These are phyloP conservation scores for Masnerella sp. DNA, from an alignment of 2,888 invertebrate species.

Conservation along the genomic window DNA sequence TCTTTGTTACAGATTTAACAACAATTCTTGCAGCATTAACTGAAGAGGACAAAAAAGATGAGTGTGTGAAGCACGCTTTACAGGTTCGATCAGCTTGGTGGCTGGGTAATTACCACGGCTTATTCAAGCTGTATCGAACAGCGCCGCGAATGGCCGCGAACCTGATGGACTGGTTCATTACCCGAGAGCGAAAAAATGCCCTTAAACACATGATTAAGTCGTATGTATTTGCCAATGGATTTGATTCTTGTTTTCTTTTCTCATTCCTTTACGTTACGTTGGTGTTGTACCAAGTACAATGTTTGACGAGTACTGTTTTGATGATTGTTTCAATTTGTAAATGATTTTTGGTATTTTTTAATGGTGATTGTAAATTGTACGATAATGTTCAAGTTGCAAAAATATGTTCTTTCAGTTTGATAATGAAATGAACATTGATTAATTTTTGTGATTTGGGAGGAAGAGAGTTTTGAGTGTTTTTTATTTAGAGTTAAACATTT, in stretches of 20 bases:
- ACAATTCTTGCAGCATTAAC: slow-evolving; percentile 91
- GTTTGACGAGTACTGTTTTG: no score
- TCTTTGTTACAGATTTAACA: slow-evolving; percentile 88
- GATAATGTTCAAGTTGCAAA: no score
- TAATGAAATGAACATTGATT: no score
- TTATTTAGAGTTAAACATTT: no score
- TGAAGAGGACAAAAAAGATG: slow-evolving; percentile 86
- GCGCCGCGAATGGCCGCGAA: slow-evolving; percentile 98
- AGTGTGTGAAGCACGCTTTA: slow-evolving; percentile 91
- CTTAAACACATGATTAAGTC: slow-evolving; percentile 96
- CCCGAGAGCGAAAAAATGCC: slow-evolving; percentile 94
- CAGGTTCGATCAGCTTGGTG: slow-evolving; percentile 95
- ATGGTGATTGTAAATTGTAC: no score
- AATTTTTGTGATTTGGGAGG: no score
- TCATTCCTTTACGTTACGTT: slow-evolving; percentile 37
- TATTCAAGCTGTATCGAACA: slow-evolving; percentile 92
- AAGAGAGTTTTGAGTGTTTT: no score
- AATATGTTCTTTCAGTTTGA: no score
- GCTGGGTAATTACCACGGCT: slow-evolving; percentile 92
- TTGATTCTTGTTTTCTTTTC: slow-evolving; percentile 39
- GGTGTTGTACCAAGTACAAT: no score
- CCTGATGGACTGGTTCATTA: slow-evolving; percentile 98
- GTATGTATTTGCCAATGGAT: slow-evolving; percentile 85
- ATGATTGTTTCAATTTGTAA: no score
- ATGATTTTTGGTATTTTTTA: slow-evolving; percentile 46